Base-by-base conservation (phyloP, 2,888 invertebrate genomes). In the Keiferia lycopersicella region DNA sequence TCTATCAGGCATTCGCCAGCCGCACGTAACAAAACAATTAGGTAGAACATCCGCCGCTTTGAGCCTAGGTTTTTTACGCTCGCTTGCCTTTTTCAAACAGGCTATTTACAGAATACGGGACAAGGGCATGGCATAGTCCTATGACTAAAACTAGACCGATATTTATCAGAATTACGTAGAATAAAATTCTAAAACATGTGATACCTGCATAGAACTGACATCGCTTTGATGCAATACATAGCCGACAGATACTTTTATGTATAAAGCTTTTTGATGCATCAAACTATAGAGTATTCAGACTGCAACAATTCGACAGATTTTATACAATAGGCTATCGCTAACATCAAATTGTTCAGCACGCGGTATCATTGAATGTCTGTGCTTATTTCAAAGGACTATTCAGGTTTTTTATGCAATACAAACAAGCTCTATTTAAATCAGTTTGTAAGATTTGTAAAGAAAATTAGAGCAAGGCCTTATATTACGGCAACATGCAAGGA, bases 371-470 rank as follows among this genome's bases (percentile, higher is more conserved):
- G 16, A 45, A 45, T 45, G 45, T 11, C n/a, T 45, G 45, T 45
- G 34, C 10, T 4, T 34, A 45, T 45, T 45, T 16, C 45, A 45
- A 45, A 45, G 16, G n/a, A 45, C 45, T 45, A 45, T 45, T 45
- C 45, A 45, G 45, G 45, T 45, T 45, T 45, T 34, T 45, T 16
- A 45, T 41, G 41, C 45, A 45, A 45, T 45, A 4, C 16, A 16
- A 45, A 45, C 45, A 45, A 45, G 45, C 16, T 16, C 45, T 45
- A 4, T 45, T 45, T 45, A 11, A 45, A 11, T 45, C 45, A 45
- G 45, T 45, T 45, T 45, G 45, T 45, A 45, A 45, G 16, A 16
- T 45, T 45, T 45, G 45, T 45, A 45, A 45, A 45, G 45, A n/a
- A 45, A 45, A 45, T 16, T 45, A 16, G 45, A 45, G 45, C 45